phyloP scores from a whole-genome alignment of 2,113 vertebrate genomes.

The Caloenas nicobarica region DNA sequence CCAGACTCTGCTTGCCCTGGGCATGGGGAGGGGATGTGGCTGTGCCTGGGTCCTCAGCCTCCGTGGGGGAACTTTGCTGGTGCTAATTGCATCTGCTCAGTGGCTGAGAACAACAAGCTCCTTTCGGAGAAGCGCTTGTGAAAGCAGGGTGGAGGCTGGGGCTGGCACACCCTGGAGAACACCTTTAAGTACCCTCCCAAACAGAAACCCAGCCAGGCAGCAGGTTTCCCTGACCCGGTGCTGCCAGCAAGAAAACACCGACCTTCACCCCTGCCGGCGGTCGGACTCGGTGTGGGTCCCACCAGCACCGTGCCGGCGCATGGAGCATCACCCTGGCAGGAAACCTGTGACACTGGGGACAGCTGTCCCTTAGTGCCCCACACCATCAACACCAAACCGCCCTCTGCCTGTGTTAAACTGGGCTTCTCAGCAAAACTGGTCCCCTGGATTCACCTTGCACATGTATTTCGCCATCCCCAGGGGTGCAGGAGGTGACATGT shows the following conservation, averaged over 20 bases:
- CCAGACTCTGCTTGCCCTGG: neutral
- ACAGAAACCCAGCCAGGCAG: slow-evolving; percentile 53
- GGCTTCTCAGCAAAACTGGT: neutral
- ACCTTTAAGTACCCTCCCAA: slow-evolving; percentile 51
- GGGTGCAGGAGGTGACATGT: neutral
- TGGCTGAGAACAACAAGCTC: slow-evolving; percentile 3
- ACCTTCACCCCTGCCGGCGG: neutral
- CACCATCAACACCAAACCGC: fast-evolving
- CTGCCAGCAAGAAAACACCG: neutral
- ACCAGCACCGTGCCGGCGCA: fast-evolving
- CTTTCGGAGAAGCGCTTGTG: slow-evolving; percentile 15
- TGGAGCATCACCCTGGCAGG: neutral
- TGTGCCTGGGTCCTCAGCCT: neutral
- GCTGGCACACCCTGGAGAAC: slow-evolving; percentile 57
- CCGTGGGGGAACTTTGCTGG: neutral
- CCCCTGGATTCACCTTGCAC: neutral
- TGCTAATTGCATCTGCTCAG: slow-evolving; percentile 24
- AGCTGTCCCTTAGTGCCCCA: fast-evolving
- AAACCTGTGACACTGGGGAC: neutral
- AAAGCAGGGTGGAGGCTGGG: slow-evolving; percentile 57
- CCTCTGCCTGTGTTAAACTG: neutral
- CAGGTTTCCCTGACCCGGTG: neutral
- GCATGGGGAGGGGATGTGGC: fast-evolving
- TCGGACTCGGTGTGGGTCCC: neutral
- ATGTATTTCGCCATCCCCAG: fast-evolving